Percentiles rank a stretch among this genome's conserved stretches.
These are phyloP conservation scores for Notocelia uddmanniana DNA, from an alignment of 2,888 invertebrate genomes.

Conservation along the genomic window DNA sequence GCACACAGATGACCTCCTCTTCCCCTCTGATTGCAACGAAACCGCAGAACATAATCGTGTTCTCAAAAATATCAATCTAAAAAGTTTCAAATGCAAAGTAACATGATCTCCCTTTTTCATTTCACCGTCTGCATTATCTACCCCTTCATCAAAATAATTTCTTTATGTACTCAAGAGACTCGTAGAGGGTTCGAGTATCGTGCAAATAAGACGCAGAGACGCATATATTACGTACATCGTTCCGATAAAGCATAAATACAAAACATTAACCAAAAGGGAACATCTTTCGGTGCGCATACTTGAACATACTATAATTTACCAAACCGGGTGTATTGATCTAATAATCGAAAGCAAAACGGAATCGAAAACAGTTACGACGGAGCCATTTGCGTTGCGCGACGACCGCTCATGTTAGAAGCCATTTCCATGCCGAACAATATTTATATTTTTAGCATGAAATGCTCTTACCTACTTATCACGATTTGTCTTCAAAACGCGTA, in stretches of 20 bases:
- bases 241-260: conserved; percentile 26
- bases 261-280: conserved; percentile 24
- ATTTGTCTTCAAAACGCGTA: background rate
- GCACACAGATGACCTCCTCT: background rate
- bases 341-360: conserved; percentile 30
- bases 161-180: background rate
- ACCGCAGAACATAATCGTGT: background rate
- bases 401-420: conserved; percentile 9
- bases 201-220: conserved; percentile 26
- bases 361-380: conserved; percentile 38
- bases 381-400: conserved; percentile 38
- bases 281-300: conserved; percentile 40
- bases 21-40: background rate
- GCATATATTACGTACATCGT: conserved; percentile 26
- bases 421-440: conserved; percentile 16
- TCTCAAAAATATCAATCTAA: background rate
- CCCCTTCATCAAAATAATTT: conserved; percentile 28
- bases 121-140: conserved; percentile 3
- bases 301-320: conserved; percentile 32
- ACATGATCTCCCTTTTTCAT: conserved; percentile 5
- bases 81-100: background rate
- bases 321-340: conserved; percentile 41
- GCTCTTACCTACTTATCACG: background rate
- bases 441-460: conserved; percentile 6
- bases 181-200: conserved; percentile 19